Evolutionary conservation across 2,888 invertebrate species (phyloP).

Genomic region (Mythimna loreyi): DNA sequence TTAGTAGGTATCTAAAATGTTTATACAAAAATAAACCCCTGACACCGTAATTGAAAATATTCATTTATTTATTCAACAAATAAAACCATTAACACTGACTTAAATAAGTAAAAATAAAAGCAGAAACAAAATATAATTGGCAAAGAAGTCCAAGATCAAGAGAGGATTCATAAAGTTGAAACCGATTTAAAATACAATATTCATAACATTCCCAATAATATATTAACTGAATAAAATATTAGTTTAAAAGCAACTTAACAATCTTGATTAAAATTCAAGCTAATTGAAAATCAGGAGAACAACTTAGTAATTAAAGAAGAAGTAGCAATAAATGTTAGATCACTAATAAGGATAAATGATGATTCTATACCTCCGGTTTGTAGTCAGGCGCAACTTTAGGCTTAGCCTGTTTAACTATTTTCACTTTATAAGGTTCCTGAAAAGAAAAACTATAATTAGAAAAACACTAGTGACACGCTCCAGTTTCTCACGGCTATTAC

Average conservation of each 20-base stretch:
- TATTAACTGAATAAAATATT: not conserved
- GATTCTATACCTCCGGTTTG: slow-evolving; percentile 78
- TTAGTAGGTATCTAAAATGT: slow-evolving; percentile 2
- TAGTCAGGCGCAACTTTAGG: slow-evolving; percentile 85
- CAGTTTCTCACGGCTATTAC: no score
- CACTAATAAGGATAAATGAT: slow-evolving; percentile 1
- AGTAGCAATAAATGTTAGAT: not conserved
- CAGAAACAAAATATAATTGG: slow-evolving; percentile 17
- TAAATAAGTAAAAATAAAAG: slow-evolving; percentile 22
- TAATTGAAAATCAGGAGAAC: not conserved
- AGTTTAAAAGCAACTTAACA: slow-evolving; percentile 10
- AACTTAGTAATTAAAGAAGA: not conserved
- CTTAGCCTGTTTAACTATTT: slow-evolving; percentile 90
- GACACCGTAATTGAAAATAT: slow-evolving; percentile 33
- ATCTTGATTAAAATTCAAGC: not conserved
- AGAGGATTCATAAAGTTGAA: not conserved
- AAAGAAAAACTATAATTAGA: slow-evolving; percentile 61
- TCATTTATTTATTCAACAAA: slow-evolving; percentile 41
- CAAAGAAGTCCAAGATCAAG: not conserved
- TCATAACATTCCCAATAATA: not conserved
- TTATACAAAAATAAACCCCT: slow-evolving; percentile 29
- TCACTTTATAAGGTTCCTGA: slow-evolving; percentile 88
- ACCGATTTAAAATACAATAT: not conserved
- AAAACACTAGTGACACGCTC: no score
- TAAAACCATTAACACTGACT: slow-evolving; percentile 11